Percentiles rank a stretch among this genome's conserved stretches.
phyloP scores from a whole-genome alignment of 1,140 invertebrate genomes.

The Micrasema longulum region DNA sequence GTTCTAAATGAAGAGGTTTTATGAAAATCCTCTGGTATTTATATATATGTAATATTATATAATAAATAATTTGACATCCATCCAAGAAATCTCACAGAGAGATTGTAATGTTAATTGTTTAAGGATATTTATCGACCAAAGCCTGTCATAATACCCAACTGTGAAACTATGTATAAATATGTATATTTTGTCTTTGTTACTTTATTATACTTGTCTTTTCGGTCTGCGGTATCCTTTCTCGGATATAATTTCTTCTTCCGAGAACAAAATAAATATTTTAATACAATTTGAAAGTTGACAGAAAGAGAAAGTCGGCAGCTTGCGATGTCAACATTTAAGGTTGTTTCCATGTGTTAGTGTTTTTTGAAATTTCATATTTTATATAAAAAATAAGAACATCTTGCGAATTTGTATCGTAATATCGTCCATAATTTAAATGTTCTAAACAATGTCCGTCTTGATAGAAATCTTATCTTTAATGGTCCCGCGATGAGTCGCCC shows the following conservation, averaged over 20 bases:
- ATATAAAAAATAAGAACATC: slow-evolving; percentile 33
- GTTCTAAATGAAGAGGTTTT: slow-evolving; percentile 28
- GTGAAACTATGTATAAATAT: slow-evolving; percentile 6
- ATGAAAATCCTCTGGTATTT: slow-evolving; percentile 25
- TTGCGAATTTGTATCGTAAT: slow-evolving; percentile 39
- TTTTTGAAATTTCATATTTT: slow-evolving; percentile 50
- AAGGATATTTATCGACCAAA: slow-evolving; percentile 33
- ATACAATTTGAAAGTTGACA: slow-evolving; percentile 4
- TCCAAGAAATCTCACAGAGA: slow-evolving; percentile 23
- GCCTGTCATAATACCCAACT: slow-evolving; percentile 8
- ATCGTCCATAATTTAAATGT: slow-evolving; percentile 53
- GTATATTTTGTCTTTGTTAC: slow-evolving; percentile 21
- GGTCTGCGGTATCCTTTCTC: slow-evolving; percentile 7
- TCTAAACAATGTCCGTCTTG: slow-evolving; percentile 55
- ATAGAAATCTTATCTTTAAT: slow-evolving; percentile 38
- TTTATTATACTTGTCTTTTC: slow-evolving; percentile 6
- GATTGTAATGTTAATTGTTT: slow-evolving; percentile 5
- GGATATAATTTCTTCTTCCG: slow-evolving; percentile 7
- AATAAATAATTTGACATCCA: slow-evolving; percentile 35
- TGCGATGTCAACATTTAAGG: slow-evolving; percentile 37
- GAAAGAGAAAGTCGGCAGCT: slow-evolving; percentile 24
- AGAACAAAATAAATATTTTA: slow-evolving; percentile 4
- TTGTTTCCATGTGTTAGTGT: slow-evolving; percentile 46
- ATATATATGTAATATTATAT: slow-evolving; percentile 14
- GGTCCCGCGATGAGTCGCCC: slow-evolving; percentile 2